phyloP scores from a whole-genome alignment of 2,113 vertebrate species.

The Pseudois nayaur region DNA sequence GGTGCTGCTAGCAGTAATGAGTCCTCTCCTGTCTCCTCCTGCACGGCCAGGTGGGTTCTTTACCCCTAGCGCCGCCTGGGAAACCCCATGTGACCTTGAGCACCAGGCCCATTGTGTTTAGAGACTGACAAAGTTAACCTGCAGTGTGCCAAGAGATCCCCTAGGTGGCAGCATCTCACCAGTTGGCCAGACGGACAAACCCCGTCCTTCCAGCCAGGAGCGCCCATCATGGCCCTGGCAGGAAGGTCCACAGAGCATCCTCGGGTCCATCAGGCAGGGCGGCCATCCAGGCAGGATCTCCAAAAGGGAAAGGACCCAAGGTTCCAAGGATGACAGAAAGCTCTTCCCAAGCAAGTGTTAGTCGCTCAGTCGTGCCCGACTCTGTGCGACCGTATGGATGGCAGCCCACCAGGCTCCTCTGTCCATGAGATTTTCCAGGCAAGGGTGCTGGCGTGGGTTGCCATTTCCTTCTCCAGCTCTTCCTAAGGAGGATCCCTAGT shows the following conservation, averaged over 20 bases:
- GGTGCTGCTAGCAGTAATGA: neutral
- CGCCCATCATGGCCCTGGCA: rapidly evolving
- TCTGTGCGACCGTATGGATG: neutral
- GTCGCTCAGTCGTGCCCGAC: neutral
- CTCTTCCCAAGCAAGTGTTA: neutral
- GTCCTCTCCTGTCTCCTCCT: neutral
- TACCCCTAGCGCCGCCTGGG: rapidly evolving
- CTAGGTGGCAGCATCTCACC: constrained; percentile 27
- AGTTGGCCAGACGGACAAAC: rapidly evolving
- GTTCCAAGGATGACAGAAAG: neutral
- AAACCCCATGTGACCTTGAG: neutral
- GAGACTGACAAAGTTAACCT: neutral
- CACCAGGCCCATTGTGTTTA: rapidly evolving
- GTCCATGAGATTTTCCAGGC: neutral
- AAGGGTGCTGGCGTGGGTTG: neutral
- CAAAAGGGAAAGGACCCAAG: neutral
- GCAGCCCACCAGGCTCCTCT: neutral
- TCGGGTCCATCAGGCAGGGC: neutral
- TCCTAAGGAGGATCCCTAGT: no score
- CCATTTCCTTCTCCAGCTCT: neutral
- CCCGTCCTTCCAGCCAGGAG: neutral
- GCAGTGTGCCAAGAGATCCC: neutral
- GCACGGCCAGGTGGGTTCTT: neutral
- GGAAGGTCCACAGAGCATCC: no score
- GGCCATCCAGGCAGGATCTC: neutral